Percentiles rank a stretch among this genome's conserved stretches.
Evolutionary conservation across 2,797 vertebrate species (phyloP).

Genomic region (Coreius guichenoti): DNA sequence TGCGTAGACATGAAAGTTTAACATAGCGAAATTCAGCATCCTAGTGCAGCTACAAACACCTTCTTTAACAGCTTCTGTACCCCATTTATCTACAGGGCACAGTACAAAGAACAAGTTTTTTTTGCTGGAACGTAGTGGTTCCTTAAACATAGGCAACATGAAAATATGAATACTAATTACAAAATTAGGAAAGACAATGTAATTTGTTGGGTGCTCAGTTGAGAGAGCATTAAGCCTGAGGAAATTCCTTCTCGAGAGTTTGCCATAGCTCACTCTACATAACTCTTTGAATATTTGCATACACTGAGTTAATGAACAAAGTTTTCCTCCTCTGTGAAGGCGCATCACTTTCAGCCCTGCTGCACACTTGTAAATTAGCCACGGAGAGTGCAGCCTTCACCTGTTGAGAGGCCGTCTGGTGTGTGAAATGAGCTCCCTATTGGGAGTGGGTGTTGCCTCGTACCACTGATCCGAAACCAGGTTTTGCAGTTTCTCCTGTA

Average conservation of each 20-base stretch:
- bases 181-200: constrained; percentile 66
- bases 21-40: not conserved
- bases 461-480: constrained; percentile 53
- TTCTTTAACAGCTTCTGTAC: constrained; percentile 29
- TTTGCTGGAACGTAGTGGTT: constrained; percentile 56
- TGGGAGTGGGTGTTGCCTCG: constrained; percentile 47
- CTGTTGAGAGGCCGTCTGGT: constrained; percentile 69
- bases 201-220: constrained; percentile 62
- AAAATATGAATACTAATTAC: constrained; percentile 68
- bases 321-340: constrained; percentile 60
- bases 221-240: constrained; percentile 59
- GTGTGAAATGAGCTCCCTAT: constrained; percentile 66
- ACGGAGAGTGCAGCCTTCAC: constrained; percentile 60
- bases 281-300: constrained; percentile 58
- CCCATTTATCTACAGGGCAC: constrained; percentile 48
- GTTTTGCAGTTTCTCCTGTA: not conserved
- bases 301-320: constrained; percentile 60
- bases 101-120: constrained; percentile 37
- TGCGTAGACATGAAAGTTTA: not conserved
- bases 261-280: constrained; percentile 35
- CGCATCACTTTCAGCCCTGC: constrained; percentile 64
- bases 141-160: constrained; percentile 60
- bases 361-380: constrained; percentile 67
- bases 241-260: constrained; percentile 54
- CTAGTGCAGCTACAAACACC: constrained; percentile 18